phyloP scores from a whole-genome alignment of 2,888 invertebrate species.

The Chydorus sphaericus region DNA sequence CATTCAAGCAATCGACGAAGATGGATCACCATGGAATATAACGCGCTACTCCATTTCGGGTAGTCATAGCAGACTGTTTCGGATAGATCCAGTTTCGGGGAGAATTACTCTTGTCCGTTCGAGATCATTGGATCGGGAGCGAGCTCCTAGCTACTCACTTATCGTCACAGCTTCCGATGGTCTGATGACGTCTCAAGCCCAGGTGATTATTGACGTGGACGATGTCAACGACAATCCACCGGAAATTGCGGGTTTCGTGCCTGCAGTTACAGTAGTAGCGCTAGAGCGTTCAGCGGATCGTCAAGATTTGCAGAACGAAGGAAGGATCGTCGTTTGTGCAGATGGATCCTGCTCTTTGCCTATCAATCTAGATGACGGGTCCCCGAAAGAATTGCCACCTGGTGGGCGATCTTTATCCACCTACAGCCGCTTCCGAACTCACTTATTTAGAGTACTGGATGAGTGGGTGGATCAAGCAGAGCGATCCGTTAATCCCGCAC shows the following conservation, averaged over 20 bases:
- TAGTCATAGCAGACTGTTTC: not conserved
- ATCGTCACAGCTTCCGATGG: constrained; percentile 19
- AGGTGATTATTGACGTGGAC: constrained; percentile 47
- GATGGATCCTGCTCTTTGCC: not conserved
- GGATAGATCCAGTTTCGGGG: not conserved
- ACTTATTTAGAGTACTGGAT: not conserved
- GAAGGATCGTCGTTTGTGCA: not conserved
- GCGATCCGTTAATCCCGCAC: not conserved
- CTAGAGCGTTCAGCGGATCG: not conserved
- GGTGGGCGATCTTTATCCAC: not conserved
- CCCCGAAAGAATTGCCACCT: not conserved
- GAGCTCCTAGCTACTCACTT: not conserved
- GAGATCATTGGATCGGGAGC: not conserved
- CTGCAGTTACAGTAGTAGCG: not conserved
- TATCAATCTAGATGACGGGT: not conserved
- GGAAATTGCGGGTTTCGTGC: constrained; percentile 8
- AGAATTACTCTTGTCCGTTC: not conserved
- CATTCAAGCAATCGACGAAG: constrained; percentile 1
- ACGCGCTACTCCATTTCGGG: not conserved
- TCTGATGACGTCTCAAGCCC: constrained; percentile 56
- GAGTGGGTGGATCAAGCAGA: not conserved
- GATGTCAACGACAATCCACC: constrained; percentile 66
- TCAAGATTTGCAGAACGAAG: not conserved
- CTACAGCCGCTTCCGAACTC: not conserved
- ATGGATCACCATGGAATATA: constrained; percentile 3